Percentiles rank a stretch among this genome's conserved stretches.
phyloP scores from a whole-genome alignment of 2,113 vertebrate genomes.

The Ptyas mucosa region DNA sequence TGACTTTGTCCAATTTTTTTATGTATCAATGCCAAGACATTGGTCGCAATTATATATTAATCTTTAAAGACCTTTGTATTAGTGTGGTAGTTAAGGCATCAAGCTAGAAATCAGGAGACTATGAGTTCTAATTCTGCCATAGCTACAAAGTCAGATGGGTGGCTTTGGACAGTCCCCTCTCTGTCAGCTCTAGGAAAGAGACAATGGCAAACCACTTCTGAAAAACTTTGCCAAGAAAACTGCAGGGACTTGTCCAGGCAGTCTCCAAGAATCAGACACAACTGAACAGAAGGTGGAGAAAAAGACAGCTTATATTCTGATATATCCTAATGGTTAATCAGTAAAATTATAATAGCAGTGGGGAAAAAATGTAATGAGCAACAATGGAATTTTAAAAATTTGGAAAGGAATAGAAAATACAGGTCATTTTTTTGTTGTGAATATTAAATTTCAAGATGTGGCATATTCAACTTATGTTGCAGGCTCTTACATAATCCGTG shows the following conservation, averaged over 20 bases:
- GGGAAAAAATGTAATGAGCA: not conserved
- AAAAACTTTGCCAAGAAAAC: not conserved
- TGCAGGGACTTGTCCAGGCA: not conserved
- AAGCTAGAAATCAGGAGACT: not conserved
- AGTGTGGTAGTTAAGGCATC: not conserved
- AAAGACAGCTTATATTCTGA: not conserved
- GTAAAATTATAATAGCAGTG: not conserved
- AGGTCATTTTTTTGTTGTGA: not conserved
- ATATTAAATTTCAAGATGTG: not conserved
- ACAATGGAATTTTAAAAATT: not conserved
- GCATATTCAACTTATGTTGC: not conserved
- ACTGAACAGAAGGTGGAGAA: not conserved
- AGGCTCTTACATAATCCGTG: not conserved
- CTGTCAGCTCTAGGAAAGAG: not conserved
- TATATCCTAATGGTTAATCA: not conserved
- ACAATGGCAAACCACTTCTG: not conserved
- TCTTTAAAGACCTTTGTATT: not conserved
- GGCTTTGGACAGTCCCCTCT: not conserved
- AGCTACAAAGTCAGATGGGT: not conserved
- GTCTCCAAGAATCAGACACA: not conserved
- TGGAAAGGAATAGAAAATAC: not conserved
- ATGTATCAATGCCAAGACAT: not conserved
- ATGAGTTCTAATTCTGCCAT: not conserved
- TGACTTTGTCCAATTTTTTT: not conserved
- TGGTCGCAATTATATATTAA: not conserved